phyloP scores from a whole-genome alignment of 2,797 vertebrate species.

The Pelobates cultripes region DNA sequence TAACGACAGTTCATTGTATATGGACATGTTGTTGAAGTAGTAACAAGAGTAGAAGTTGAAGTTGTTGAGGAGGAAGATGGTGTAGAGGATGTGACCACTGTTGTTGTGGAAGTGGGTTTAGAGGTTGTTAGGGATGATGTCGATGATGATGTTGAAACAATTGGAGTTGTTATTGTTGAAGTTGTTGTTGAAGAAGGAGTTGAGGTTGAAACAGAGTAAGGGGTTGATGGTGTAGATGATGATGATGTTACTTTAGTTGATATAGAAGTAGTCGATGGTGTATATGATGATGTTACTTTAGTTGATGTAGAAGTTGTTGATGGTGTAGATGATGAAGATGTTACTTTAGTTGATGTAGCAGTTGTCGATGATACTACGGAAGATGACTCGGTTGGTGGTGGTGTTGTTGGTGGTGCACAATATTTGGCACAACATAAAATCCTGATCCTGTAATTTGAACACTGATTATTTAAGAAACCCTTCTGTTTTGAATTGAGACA shows the following conservation, averaged over 20 bases:
- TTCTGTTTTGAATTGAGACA: constrained; percentile 63
- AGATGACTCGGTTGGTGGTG: neutral
- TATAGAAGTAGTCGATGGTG: neutral
- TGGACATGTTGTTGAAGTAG: constrained; percentile 18
- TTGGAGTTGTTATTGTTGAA: constrained; percentile 1
- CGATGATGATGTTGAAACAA: neutral
- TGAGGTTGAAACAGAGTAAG: too few relatives aligned
- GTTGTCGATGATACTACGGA: neutral
- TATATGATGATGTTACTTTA: neutral
- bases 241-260: neutral
- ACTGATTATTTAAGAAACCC: constrained; percentile 50
- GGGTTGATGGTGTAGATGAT: neutral
- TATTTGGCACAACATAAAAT: constrained; percentile 64
- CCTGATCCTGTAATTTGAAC: constrained; percentile 68
- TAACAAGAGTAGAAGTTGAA: neutral
- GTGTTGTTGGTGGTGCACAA: neutral
- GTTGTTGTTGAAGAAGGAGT: neutral
- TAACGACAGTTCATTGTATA: constrained; percentile 8
- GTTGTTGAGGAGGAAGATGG: neutral
- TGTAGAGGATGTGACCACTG: too few relatives aligned
- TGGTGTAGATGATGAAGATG: neutral
- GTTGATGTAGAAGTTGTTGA: neutral
- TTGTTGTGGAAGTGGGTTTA: neutral
- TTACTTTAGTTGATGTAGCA: neutral
- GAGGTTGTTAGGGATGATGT: neutral